Conservation (phyloP, 2,888 invertebrate species). For the Hyposoter didymator region DNA sequence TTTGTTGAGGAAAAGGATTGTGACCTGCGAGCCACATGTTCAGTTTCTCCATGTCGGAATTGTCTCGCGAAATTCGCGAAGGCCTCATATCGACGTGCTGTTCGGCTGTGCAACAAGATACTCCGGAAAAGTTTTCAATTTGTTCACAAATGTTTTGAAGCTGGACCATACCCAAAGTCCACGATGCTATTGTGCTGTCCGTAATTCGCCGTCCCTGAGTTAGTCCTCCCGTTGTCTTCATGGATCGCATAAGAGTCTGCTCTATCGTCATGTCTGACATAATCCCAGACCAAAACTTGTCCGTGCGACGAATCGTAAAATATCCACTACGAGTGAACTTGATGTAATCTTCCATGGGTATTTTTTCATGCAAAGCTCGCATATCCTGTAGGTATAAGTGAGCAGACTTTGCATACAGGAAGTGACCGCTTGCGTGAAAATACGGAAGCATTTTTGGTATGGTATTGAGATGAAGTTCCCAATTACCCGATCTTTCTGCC, state of each 20-base stretch:
- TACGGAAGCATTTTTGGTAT: too few relatives aligned
- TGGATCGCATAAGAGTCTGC: slow-evolving; percentile 37
- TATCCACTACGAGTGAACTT: too few relatives aligned
- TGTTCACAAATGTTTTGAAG: slow-evolving; percentile 67
- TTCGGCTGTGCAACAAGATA: slow-evolving; percentile 68
- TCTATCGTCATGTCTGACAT: slow-evolving; percentile 48
- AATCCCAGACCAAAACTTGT: slow-evolving; percentile 43
- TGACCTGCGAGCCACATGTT: too few relatives aligned
- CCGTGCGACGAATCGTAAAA: slow-evolving; percentile 31
- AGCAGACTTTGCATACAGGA: too few relatives aligned
- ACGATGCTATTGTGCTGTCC: too few relatives aligned
- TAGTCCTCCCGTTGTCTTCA: slow-evolving; percentile 35
- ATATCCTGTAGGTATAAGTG: too few relatives aligned
- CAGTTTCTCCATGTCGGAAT: slow-evolving; percentile 48
- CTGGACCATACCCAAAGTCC: slow-evolving; percentile 65
- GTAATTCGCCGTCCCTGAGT: slow-evolving; percentile 32
- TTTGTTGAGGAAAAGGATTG: too few relatives aligned
- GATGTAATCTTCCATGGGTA: too few relatives aligned
- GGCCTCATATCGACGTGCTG: slow-evolving; percentile 74
- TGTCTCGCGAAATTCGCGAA: slow-evolving; percentile 63
- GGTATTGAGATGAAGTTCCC: too few relatives aligned
- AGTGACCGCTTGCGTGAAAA: too few relatives aligned
- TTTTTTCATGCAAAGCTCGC: too few relatives aligned
- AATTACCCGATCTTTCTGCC: too few relatives aligned
- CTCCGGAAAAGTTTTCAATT: slow-evolving; percentile 70